Percentiles rank a stretch among this genome's conserved stretches.
phyloP scores from a whole-genome alignment of 2,888 invertebrate genomes.

The Parnassius mnemosyne region DNA sequence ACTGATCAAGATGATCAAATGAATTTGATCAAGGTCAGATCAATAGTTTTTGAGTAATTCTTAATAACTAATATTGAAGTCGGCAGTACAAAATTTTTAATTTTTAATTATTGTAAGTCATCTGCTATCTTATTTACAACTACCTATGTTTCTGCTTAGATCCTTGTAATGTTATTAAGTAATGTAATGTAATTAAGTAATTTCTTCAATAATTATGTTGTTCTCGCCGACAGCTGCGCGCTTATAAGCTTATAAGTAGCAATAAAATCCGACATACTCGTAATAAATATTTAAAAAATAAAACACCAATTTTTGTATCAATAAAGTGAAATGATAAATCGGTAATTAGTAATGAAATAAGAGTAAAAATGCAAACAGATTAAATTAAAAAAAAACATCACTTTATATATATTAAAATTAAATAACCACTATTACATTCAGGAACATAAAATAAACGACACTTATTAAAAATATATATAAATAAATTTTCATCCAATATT shows the following conservation, averaged over 20 bases:
- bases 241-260: conserved; percentile 1
- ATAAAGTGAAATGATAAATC: background rate
- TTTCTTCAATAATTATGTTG: background rate
- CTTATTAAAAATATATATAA: background rate
- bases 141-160: background rate
- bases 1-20: no score
- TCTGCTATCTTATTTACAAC: conserved; percentile 2
- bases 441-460: background rate
- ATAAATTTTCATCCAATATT: background rate
- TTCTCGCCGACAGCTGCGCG: background rate
- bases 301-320: no score
- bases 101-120: no score
- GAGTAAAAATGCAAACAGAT: background rate
- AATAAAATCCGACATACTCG: conserved; percentile 15
- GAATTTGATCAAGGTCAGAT: no score
- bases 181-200: no score
- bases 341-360: background rate
- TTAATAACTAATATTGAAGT: no score
- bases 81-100: no score
- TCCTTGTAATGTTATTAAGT: conserved; percentile 8
- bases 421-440: background rate
- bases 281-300: background rate
- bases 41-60: no score
- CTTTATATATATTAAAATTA: background rate
- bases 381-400: no score